A percentile compares a stretch with the other conserved stretches of the same genome.
Evolutionary conservation across 2,113 vertebrate species (phyloP).

Genomic region (Pollachius pollachius): DNA sequence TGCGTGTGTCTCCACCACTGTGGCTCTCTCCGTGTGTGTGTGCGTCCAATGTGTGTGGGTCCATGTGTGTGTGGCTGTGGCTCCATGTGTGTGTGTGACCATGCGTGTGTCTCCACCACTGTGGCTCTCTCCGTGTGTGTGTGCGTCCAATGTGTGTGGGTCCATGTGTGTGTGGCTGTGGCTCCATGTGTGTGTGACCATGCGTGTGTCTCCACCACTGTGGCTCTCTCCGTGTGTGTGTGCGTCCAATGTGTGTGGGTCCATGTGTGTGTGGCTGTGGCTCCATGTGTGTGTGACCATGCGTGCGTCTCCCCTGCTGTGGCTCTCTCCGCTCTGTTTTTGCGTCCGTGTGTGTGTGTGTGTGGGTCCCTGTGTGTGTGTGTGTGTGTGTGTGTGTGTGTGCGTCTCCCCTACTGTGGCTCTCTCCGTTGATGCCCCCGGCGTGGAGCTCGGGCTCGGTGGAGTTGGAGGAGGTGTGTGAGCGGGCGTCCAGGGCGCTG

Average conservation of each 20-base stretch:
- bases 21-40: too few species aligned
- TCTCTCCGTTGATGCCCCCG: constrained; percentile 89
- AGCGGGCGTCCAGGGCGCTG: constrained; percentile 86
- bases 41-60: background rate
- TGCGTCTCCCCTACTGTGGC: constrained; percentile 74
- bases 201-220: too few species aligned
- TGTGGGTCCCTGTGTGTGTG: background rate
- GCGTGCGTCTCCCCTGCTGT: constrained; percentile 69
- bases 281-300: background rate
- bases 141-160: too few species aligned
- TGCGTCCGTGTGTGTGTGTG: background rate
- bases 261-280: background rate
- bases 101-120: background rate
- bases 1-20: too few species aligned
- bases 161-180: background rate
- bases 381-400: background rate
- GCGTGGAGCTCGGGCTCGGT: constrained; percentile 87
- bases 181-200: too few species aligned
- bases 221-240: too few species aligned
- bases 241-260: background rate
- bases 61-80: background rate
- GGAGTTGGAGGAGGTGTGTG: constrained; percentile 94
- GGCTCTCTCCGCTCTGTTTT: constrained; percentile 73
- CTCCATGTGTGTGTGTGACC: background rate
- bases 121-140: background rate